Percentiles rank a stretch among this genome's conserved stretches.
phyloP scores from a whole-genome alignment of 1,140 invertebrate species.

The Brachionus rotundiformis region DNA sequence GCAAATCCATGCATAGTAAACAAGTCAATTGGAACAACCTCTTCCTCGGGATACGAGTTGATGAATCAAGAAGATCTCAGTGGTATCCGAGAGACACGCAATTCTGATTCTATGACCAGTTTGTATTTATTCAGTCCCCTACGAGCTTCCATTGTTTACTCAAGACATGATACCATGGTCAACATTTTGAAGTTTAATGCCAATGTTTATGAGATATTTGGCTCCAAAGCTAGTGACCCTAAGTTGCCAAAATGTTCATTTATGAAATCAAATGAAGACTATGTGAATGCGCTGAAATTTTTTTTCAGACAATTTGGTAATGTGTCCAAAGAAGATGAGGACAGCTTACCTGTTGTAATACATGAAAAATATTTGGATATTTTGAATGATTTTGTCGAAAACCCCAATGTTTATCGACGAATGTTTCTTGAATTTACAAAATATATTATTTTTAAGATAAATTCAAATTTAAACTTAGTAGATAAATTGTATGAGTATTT shows the following conservation, averaged over 20 bases:
- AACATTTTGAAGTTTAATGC: conserved; percentile 39
- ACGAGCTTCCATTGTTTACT: conserved; percentile 50
- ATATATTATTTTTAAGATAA: conserved; percentile 42
- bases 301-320: conserved; percentile 43
- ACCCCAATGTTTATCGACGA: conserved; percentile 36
- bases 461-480: conserved; percentile 11
- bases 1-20: conserved; percentile 29
- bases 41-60: neutral
- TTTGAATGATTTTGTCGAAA: conserved; percentile 11
- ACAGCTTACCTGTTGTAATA: neutral
- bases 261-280: conserved; percentile 23
- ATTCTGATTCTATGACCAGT: conserved; percentile 24
- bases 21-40: neutral
- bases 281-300: conserved; percentile 46
- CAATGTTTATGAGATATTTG: conserved; percentile 47
- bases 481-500: conserved; percentile 35
- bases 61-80: neutral
- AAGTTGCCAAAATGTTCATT: neutral
- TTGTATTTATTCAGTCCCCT: conserved; percentile 45
- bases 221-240: neutral
- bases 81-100: neutral
- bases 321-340: neutral
- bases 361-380: conserved; percentile 34
- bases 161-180: conserved; percentile 9
- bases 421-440: conserved; percentile 47